Base-by-base conservation (phyloP, 2,888 invertebrate species). In the Campoletis raptor region DNA sequence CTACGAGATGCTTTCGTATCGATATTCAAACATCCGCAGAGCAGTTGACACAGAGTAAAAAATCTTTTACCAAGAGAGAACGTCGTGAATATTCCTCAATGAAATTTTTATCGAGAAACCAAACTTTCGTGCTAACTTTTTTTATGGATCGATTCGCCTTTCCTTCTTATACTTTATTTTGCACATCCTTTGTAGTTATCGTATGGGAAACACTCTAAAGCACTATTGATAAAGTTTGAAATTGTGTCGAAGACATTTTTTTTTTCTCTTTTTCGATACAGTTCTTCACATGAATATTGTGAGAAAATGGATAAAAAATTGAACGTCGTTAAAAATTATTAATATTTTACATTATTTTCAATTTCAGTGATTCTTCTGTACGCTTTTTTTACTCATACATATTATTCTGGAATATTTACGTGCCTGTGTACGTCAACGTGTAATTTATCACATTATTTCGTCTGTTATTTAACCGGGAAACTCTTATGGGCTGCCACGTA, bases 51-150 rank as follows among this genome's bases (percentile, higher is more conserved):
- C 36, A 0, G 57, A 82, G 57, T 30, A 21, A 69, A 74, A 70
- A 52, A 36, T 74, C 73, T 73, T 36, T 42, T 12, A 24, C 37
- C 45, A 36, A 52, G 12, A 36, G 72, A 48, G 45, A 37, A 21
- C 64, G 15, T 45, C 42, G 52, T 21, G 37, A 69, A 66, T 64
- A 45, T 78, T 37, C 37, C 74, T 91, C 89, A 91, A 91, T 89
- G 90, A 91, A 91, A 90, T 91, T 92, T 91, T 92, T 91, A 92
- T 92, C 91, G 89, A 92, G 91, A 91, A 90, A 91, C 88, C 89
- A 91, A 91, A 90, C 87, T 88, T 48, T 37, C 30, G 21, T 69
- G 61, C 30, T 61, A 36, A 18, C 24, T 52, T 52, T n/a, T 69
- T 45, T 40, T 21, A 30, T 69, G 18, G 37, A 24, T 45, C 21